phyloP scores from a whole-genome alignment of 2,888 invertebrate species.

The Cryptus armator region DNA sequence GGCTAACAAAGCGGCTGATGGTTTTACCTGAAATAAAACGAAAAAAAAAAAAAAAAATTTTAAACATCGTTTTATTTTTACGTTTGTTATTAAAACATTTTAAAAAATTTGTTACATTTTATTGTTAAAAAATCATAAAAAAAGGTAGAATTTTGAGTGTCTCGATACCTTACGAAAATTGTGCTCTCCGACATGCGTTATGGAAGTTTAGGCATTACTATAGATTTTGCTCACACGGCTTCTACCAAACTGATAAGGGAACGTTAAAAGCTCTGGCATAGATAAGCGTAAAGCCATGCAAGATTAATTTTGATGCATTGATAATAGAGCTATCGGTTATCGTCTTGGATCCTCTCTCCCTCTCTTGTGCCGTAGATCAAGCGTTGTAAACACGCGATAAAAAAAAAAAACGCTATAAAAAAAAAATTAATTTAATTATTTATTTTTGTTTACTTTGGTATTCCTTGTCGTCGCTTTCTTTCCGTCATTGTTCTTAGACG shows the following conservation, averaged over 20 bases:
- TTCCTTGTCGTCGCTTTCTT: conserved; percentile 75
- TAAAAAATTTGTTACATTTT: conserved; percentile 1
- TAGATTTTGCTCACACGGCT: conserved; percentile 20
- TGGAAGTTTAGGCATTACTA: not conserved
- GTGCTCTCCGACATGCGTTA: not conserved
- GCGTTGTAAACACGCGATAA: not conserved
- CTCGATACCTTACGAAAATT: not conserved
- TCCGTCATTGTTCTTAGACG: conserved; percentile 69
- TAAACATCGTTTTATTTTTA: not conserved
- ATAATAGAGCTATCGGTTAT: conserved; percentile 3
- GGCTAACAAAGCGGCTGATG: conserved; percentile 88
- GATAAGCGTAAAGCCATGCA: conserved; percentile 59
- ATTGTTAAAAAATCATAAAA: not conserved
- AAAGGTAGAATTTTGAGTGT: not conserved
- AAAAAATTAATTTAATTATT: conserved; percentile 47
- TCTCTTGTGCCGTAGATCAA: conserved; percentile 5
- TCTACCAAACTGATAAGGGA: conserved; percentile 52
- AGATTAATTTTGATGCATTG: conserved; percentile 41
- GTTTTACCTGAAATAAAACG: conserved; percentile 71
- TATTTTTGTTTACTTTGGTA: conserved; percentile 75
- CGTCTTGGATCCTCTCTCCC: not conserved
- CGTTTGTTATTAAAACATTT: not conserved
- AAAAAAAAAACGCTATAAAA: not conserved
- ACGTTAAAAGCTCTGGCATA: conserved; percentile 26
- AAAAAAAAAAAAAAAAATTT: not conserved